Conservation (phyloP, 2,797 vertebrate species). For the Syngnathus acus region DNA sequence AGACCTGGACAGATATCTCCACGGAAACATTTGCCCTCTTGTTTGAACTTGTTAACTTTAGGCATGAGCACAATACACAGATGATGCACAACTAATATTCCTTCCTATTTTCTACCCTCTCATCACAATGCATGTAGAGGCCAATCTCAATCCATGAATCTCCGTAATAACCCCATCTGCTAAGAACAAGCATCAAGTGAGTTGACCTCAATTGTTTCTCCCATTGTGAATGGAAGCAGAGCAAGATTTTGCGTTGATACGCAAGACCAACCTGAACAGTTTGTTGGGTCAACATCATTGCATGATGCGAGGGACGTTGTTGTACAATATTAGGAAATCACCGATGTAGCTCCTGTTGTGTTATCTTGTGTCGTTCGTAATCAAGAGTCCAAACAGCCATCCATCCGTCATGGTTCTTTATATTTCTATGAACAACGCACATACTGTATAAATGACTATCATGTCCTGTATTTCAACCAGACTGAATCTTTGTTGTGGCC, state of each 20-base stretch:
- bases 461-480: constrained; percentile 30
- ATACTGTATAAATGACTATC: neutral
- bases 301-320: constrained; percentile 19
- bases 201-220: neutral
- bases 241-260: neutral
- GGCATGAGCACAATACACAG: constrained; percentile 8
- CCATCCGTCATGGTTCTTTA: neutral
- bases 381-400: neutral
- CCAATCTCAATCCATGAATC: constrained; percentile 9
- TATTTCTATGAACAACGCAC: constrained; percentile 3
- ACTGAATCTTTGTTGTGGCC: constrained; percentile 59
- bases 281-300: constrained; percentile 13
- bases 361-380: constrained; percentile 20
- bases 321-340: neutral
- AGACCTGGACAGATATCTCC: neutral
- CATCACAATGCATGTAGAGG: constrained; percentile 24
- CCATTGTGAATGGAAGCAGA: neutral
- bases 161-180: constrained; percentile 20
- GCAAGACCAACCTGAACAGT: neutral
- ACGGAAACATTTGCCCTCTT: neutral
- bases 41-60: neutral
- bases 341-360: constrained; percentile 22
- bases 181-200: neutral
- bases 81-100: constrained; percentile 10
- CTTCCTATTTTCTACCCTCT: constrained; percentile 14